Conservation (phyloP, 2,888 invertebrate genomes). For the Alloplasta piceator region DNA sequence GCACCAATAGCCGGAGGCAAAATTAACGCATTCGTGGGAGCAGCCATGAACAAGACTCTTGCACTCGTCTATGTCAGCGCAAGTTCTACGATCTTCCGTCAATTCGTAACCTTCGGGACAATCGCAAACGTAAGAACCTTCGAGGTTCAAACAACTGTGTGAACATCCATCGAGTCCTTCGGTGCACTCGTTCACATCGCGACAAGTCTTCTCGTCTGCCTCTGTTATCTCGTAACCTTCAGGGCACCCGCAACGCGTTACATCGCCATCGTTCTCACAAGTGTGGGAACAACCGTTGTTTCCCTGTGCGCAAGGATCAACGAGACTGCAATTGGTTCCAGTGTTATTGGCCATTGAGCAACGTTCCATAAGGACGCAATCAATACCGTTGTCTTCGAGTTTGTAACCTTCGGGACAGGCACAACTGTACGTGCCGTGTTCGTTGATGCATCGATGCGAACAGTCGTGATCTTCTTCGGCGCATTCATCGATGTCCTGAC, state of each 20-base stretch:
- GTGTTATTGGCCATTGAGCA: conserved; percentile 66
- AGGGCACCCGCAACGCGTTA: conserved; percentile 83
- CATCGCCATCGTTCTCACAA: conserved; percentile 79
- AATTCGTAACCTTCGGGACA: conserved; percentile 85
- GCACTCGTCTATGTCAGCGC: conserved; percentile 82
- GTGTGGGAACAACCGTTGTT: conserved; percentile 80
- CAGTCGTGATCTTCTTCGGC: conserved; percentile 82
- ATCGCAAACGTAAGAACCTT: conserved; percentile 85
- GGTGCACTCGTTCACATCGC: conserved; percentile 82
- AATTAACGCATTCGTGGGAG: conserved; percentile 84
- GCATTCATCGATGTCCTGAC: conserved; percentile 79
- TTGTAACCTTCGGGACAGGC: conserved; percentile 85
- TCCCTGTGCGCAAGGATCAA: conserved; percentile 75
- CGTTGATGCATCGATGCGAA: conserved; percentile 84
- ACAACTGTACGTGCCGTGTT: conserved; percentile 86
- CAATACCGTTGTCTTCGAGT: conserved; percentile 80
- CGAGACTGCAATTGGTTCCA: conserved; percentile 74
- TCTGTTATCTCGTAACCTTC: conserved; percentile 83
- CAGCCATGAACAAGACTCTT: conserved; percentile 74
- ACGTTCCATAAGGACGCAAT: conserved; percentile 68
- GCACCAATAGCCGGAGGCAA: conserved; percentile 84
- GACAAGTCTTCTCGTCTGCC: conserved; percentile 80
- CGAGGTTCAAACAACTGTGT: conserved; percentile 84
- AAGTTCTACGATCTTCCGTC: conserved; percentile 76
- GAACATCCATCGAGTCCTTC: conserved; percentile 84